Base-by-base conservation (phyloP, 1,140 invertebrate species). In the Cataglyphis hispanica region DNA sequence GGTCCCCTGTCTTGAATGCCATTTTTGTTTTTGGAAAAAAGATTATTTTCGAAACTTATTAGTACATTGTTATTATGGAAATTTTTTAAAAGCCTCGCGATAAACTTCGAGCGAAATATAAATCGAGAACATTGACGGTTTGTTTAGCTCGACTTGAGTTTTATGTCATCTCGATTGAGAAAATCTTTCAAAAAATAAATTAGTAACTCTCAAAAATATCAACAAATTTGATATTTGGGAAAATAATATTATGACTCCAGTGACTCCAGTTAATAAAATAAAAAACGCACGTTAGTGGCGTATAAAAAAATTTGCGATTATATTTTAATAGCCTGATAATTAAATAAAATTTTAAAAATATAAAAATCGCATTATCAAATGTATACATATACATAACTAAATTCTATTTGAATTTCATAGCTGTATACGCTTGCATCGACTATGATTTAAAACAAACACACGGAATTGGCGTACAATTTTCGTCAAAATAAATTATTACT, bases 381-480 rank as follows among this genome's bases (percentile, higher is more conserved):
- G 31, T 43, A 40, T 31, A 37, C 0, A 27, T 22, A 27, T 43
- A 67, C 19, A 43, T 80, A 66, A 50, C 16, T 53, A 67, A 66
- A 80, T 80, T 80, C 37, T 1, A 43, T 69, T 70, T 27, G 53
- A 66, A 70, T 34, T 34, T 70, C 25, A 81, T 11, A 10, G 31
- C 16, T 58, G 50, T 31, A 31, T 31, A 22, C 61, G 40, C 25
- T 56, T 58, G 37, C 11, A 22, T 58, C 22, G 50, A 37, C 10
- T 31, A 34, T 80, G 25, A 83, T 72, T 25, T 60, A 43, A 81
- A 81, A 60, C 66, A 70, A 72, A 60, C 64, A 31, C 16, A 46
- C 46, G 50, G 64, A 46, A 81, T 58, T 81, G 53, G 46, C 53
- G 72, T 25, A 34, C 27, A 72, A 60, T 27, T 0, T 5, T 37